phyloP scores from a whole-genome alignment of 2,888 invertebrate species.

The Metalampra italica region DNA sequence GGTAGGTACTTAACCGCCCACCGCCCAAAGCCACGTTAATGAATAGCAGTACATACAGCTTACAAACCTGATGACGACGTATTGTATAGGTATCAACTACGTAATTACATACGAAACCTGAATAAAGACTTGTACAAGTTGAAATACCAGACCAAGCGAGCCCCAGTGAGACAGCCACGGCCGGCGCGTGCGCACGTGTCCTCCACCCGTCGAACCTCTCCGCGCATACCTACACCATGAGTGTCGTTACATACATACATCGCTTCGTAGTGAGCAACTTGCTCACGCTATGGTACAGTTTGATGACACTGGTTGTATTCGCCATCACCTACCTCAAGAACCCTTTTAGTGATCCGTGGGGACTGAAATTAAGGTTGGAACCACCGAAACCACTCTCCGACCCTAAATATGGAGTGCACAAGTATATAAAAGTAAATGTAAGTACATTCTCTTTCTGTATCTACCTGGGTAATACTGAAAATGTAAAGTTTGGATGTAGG shows the following conservation, averaged over 20 bases:
- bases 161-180: not conserved
- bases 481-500: no score
- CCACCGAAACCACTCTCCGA: conserved; percentile 69
- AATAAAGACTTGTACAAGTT: no score
- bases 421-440: conserved; percentile 75
- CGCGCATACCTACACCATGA: conserved; percentile 24
- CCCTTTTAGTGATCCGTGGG: conserved; percentile 46
- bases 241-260: conserved; percentile 23
- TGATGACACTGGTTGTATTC: conserved; percentile 32
- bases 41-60: no score
- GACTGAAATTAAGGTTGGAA: conserved; percentile 52
- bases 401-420: conserved; percentile 73
- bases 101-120: no score
- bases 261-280: conserved; percentile 38
- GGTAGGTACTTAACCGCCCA: no score
- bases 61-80: no score
- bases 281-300: conserved; percentile 39
- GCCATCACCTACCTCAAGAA: conserved; percentile 46
- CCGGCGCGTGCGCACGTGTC: conserved; percentile 2
- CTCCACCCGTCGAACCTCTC: not conserved
- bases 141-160: no score
- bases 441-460: conserved; percentile 41
- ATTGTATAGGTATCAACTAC: no score
- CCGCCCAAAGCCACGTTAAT: no score
- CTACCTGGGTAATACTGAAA: no score